These are phyloP conservation scores for Canis aureus DNA, from an alignment of 2,113 vertebrate genomes.

Conservation along the genomic window DNA sequence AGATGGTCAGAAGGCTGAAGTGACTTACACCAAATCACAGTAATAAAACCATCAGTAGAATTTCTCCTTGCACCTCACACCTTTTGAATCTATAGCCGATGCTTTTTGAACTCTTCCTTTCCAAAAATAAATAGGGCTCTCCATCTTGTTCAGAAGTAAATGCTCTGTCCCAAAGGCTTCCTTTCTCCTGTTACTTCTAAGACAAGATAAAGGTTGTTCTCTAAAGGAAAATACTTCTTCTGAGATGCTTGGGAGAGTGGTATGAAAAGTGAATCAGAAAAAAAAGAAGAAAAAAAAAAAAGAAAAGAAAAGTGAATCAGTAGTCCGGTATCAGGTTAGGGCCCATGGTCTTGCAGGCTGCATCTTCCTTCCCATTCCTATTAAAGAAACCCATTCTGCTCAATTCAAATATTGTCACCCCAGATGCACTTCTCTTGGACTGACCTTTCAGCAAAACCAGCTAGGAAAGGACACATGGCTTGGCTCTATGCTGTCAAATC, in stretches of 20 bases:
- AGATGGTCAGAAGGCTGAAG: not conserved
- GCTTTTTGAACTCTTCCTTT: slow-evolving; percentile 14
- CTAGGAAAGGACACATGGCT: not conserved
- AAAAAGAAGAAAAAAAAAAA: too few species aligned
- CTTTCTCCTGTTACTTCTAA: not conserved
- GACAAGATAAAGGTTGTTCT: not conserved
- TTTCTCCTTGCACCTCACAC: not conserved
- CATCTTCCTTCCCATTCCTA: not conserved
- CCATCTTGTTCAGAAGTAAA: not conserved
- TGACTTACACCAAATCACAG: not conserved
- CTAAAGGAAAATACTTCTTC: not conserved
- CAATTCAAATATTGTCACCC: not conserved
- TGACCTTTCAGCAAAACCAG: not conserved
- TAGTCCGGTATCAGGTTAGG: not conserved
- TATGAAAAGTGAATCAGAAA: not conserved
- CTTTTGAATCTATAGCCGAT: not conserved
- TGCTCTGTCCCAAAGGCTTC: not conserved
- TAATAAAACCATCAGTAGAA: not conserved
- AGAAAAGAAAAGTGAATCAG: not conserved
- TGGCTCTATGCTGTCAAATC: not conserved
- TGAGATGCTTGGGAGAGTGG: not conserved
- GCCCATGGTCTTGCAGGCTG: not conserved
- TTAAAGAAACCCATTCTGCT: not conserved
- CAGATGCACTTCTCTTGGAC: not conserved
- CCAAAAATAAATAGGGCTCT: not conserved